phyloP scores from a whole-genome alignment of 2,888 invertebrate species.

The Acanthopleura granulata region DNA sequence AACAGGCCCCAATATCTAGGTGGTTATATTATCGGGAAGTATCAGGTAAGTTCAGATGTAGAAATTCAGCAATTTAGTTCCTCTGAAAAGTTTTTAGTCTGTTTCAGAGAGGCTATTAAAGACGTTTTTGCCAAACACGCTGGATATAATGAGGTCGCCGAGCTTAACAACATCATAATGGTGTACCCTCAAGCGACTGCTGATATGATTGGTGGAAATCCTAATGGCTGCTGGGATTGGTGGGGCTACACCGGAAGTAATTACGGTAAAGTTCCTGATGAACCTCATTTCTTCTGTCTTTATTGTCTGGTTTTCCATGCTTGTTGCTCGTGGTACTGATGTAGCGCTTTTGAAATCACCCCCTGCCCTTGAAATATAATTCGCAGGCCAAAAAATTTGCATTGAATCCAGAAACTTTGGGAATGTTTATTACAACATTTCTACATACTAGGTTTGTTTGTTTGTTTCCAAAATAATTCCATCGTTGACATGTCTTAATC shows the following conservation, averaged over 20 bases:
- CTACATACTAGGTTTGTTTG: too few species aligned
- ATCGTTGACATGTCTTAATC: too few species aligned
- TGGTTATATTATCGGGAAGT: too few species aligned
- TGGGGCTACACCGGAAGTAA: slow-evolving; percentile 16
- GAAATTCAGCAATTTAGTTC: neutral
- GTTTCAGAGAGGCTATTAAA: slow-evolving; percentile 9
- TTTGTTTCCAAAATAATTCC: too few species aligned
- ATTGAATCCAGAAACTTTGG: too few species aligned
- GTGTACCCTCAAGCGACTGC: slow-evolving; percentile 7
- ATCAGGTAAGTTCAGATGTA: too few species aligned
- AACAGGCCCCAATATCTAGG: too few species aligned
- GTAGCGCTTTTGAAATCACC: neutral
- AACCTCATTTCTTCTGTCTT: neutral
- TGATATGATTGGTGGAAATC: slow-evolving; percentile 7
- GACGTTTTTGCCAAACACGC: slow-evolving; percentile 15
- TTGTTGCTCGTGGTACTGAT: too few species aligned
- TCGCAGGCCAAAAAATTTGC: too few species aligned
- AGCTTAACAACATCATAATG: slow-evolving; percentile 17
- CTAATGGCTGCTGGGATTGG: slow-evolving; percentile 21
- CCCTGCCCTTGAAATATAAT: neutral
- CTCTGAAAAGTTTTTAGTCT: neutral
- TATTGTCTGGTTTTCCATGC: neutral
- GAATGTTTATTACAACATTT: too few species aligned
- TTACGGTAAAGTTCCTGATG: slow-evolving; percentile 15
- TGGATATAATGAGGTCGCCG: slow-evolving; percentile 18